These are phyloP conservation scores for Aproaerema taeniolella DNA, from an alignment of 2,888 invertebrate genomes.

Conservation along the genomic window DNA sequence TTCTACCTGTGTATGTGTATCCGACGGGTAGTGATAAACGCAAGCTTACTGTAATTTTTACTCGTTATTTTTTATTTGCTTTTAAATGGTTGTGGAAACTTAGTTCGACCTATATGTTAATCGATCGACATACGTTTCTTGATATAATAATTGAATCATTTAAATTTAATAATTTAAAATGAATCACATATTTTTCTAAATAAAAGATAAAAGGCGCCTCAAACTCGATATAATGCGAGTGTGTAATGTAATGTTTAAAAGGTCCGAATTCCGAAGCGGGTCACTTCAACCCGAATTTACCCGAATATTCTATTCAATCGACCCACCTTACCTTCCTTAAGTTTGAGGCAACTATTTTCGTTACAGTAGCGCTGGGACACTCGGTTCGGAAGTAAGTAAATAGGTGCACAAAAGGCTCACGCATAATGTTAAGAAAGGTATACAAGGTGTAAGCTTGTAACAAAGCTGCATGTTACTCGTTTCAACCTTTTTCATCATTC, in stretches of 20 bases:
- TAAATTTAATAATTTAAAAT: not conserved
- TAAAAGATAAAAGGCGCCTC: not conserved
- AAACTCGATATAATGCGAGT: no score
- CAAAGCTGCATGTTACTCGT: no score
- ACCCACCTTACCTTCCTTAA: slow-evolving; percentile 40
- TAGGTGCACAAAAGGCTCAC: no score
- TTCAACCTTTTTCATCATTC: no score
- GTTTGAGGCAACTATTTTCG: slow-evolving; percentile 59
- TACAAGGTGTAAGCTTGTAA: no score
- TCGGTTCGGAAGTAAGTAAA: no score
- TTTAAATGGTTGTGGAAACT: no score
- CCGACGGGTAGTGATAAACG: not conserved
- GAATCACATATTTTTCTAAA: not conserved
- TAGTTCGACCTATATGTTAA: no score
- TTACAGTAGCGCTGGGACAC: slow-evolving; percentile 39
- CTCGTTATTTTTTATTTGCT: no score
- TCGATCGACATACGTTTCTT: not conserved
- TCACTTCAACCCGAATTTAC: slow-evolving; percentile 30
- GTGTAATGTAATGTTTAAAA: slow-evolving; percentile 5
- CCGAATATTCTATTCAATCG: slow-evolving; percentile 60
- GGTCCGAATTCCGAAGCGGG: slow-evolving; percentile 23
- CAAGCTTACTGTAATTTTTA: not conserved
- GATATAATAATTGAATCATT: not conserved
- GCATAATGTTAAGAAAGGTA: no score
- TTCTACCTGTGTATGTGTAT: no score